These are phyloP conservation scores for Buceros bicornis DNA, from an alignment of 2,797 vertebrate species.

Conservation along the genomic window DNA sequence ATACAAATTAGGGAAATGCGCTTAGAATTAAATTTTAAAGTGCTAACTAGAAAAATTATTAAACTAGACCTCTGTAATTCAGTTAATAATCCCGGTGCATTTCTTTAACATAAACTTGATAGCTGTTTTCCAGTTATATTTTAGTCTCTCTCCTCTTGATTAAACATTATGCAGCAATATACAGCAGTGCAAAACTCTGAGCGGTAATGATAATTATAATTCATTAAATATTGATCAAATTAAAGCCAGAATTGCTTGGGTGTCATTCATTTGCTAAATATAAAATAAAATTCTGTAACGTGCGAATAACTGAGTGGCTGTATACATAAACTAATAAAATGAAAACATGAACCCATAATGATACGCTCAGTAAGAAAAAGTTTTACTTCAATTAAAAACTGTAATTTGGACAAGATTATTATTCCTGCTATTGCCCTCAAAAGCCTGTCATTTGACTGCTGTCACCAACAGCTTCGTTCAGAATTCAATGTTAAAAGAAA, in stretches of 20 bases:
- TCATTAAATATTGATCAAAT: conserved; percentile 76
- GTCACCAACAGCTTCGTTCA: background rate
- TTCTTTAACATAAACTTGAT: conserved; percentile 37
- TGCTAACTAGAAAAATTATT: conserved; percentile 29
- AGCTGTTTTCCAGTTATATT: conserved; percentile 40
- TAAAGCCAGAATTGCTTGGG: conserved; percentile 42
- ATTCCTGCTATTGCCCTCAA: background rate
- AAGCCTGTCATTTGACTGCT: background rate
- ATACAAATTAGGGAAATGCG: background rate
- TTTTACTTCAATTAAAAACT: background rate
- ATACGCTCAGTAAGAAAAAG: conserved; percentile 1
- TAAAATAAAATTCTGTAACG: conserved; percentile 33
- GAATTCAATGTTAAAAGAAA: background rate
- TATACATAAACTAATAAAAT: conserved; percentile 42
- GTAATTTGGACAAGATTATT: background rate
- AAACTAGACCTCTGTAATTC: conserved; percentile 48
- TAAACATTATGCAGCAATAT: conserved; percentile 59
- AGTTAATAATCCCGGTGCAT: conserved; percentile 42
- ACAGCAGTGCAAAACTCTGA: background rate
- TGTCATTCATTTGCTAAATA: conserved; percentile 42
- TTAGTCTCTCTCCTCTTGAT: conserved; percentile 50
- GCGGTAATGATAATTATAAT: conserved; percentile 64
- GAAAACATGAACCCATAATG: background rate
- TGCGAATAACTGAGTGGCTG: conserved; percentile 11
- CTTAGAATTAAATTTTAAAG: conserved; percentile 21